Conservation (phyloP, 2,888 invertebrate genomes). For the Pterostichus niger region DNA sequence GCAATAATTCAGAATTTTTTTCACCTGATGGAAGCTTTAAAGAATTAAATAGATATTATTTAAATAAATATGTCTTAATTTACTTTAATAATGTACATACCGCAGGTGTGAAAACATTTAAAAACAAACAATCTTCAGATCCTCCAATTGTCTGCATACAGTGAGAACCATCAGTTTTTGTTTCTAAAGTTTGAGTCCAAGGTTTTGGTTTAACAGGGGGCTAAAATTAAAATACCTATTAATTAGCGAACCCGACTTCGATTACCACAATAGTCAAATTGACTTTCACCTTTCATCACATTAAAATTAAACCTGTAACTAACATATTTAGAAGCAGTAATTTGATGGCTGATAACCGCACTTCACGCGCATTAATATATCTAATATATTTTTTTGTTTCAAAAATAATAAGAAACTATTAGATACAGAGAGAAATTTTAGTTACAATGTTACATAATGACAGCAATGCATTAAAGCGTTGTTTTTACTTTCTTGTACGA, state of each 20-base stretch:
- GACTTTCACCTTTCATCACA: too few species aligned
- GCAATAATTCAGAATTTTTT: constrained; percentile 26
- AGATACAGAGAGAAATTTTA: too few species aligned
- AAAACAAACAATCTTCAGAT: constrained; percentile 56
- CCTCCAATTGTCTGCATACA: constrained; percentile 50
- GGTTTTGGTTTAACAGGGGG: constrained; percentile 28
- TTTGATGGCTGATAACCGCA: too few species aligned
- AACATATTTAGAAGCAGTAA: too few species aligned
- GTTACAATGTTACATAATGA: too few species aligned
- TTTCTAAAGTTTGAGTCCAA: constrained; percentile 41
- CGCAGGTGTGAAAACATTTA: constrained; percentile 54
- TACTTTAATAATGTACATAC: constrained; percentile 19
- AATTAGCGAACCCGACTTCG: neutral
- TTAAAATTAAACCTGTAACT: too few species aligned
- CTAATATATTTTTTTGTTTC: too few species aligned
- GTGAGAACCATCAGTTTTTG: constrained; percentile 23
- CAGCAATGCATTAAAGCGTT: too few species aligned
- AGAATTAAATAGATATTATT: neutral
- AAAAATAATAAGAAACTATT: too few species aligned
- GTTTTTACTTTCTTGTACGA: too few species aligned
- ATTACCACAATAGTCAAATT: too few species aligned
- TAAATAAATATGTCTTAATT: neutral
- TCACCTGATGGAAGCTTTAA: constrained; percentile 1
- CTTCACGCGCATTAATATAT: neutral
- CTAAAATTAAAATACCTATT: constrained; percentile 9